Base-by-base conservation (phyloP, 2,113 vertebrate genomes). In the Mesocricetus auratus region DNA sequence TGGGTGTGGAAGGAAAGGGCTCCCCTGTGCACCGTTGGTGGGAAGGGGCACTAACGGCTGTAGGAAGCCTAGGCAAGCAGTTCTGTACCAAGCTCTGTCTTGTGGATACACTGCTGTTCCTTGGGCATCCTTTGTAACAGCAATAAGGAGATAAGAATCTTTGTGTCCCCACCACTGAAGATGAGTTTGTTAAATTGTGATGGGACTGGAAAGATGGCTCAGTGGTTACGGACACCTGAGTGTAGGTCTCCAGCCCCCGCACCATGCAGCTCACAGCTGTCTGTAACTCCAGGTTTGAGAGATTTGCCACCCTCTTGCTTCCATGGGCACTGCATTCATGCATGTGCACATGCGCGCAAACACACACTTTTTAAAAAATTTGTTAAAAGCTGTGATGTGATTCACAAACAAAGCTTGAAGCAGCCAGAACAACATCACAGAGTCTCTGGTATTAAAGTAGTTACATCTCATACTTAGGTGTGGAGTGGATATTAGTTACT, bases 401-500 rank as follows among this genome's bases (percentile, higher is more conserved):
- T 66, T 68, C 42, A 88, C 39, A 82, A 56, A 60, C 58, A 68
- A 39, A 73, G 42, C 78, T 47, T 12, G 47, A 71, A 53, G 50
- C 12, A 53, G 6, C 47, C 4, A 58, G 31, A 90, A 31, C 13
- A 11, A 26, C n/a, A 36, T 31, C 19, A 60, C 24, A 58, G 31
- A 29, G 56, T 77, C 89, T 71, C 83, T 68, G 74, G 13, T 53
- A 29, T 50, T 22, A 33, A 53, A 82, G 42, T 50, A 22, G 68
- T 64, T 53, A 5, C 2, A 53, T 71, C 47, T 39, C 39, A 53
- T 13, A 91, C 17, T 39, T 60, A 50, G 16, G n/a, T 1, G 1
- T 7, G 71, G 45, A 66, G 29, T 91, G 47, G 86, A 92, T 87
- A 58, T 42, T 74, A 74, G 50, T 66, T 91, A 58, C 90, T 86